Base-by-base conservation (phyloP, 2,888 invertebrate genomes). In the Acrobasis consociella region DNA sequence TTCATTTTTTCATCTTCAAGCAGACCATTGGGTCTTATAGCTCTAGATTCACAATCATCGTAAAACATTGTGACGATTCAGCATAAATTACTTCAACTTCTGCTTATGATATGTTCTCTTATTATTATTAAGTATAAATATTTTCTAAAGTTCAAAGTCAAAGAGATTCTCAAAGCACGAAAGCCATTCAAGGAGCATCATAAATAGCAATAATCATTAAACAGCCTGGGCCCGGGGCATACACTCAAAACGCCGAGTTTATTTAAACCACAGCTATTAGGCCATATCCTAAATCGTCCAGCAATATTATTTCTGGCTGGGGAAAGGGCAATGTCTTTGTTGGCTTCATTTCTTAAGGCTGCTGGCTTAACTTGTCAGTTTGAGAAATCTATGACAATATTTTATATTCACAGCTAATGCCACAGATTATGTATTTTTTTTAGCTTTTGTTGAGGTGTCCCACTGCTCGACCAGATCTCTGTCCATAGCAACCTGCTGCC, bases 251-350 rank as follows among this genome's bases (percentile, higher is more conserved):
- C 39, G 56, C 49, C 10, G 63, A 63, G 68, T 71, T 73, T 76
- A 74, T 75, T 76, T 63, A 74, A 73, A 70, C 70, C 68, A 65
- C 66, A 64, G 67, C 75, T 67, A 77, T 80, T 76, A 79, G 68
- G 68, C 61, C 70, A 75, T 74, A 72, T 69, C 69, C 65, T 73
- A 77, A 77, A 78, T 77, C 72, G 72, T 73, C 73, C 69, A 63
- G 64, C 62, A 67, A 71, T 72, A 69, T 72, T 76, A 76, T 78
- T 74, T 76, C 69, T 69, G 74, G 69, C 66, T 62, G 37, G 13
- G 15, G 59, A 68, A 67, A 67, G 64, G 72, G 73, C 72, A 74
- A 70, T 69, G 74, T 66, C 74, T 74, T 67, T 56, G 58, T 52
- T 46, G 38, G 37, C 39, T 17, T 17, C 16, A 46, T 56, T 56